phyloP scores from a whole-genome alignment of 2,113 vertebrate genomes.

The Salvelinus sp. region DNA sequence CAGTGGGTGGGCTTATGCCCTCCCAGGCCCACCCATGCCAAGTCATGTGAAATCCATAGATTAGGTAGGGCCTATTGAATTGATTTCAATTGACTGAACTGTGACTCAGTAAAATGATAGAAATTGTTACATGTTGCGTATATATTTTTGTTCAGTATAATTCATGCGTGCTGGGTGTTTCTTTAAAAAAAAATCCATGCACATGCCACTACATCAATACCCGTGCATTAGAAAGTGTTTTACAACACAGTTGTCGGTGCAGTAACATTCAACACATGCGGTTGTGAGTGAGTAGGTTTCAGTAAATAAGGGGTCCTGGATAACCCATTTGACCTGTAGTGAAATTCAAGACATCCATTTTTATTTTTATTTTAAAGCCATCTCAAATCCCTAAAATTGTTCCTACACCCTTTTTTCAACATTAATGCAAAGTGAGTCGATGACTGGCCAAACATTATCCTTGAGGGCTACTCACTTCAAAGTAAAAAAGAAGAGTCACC shows the following conservation, averaged over 20 bases:
- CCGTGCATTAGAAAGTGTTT: constrained; percentile 30
- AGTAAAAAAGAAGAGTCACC: background rate
- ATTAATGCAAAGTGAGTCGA: background rate
- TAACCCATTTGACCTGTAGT: constrained; percentile 21
- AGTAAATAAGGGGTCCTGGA: constrained; percentile 57
- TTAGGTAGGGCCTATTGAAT: no score
- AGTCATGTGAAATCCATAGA: no score
- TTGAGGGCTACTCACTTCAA: no score
- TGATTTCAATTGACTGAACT: no score
- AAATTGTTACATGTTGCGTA: no score
- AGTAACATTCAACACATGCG: constrained; percentile 36
- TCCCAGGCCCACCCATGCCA: no score
- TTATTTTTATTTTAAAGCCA: background rate
- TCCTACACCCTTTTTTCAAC: background rate
- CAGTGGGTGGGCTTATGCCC: no score
- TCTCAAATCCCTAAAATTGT: background rate
- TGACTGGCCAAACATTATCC: background rate
- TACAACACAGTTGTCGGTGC: constrained; percentile 48
- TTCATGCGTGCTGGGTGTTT: background rate
- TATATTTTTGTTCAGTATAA: no score
- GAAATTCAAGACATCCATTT: background rate
- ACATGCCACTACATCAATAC: constrained; percentile 13
- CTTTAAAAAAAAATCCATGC: constrained; percentile 19
- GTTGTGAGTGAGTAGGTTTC: constrained; percentile 31
- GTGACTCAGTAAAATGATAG: no score